Base-by-base conservation (phyloP, 2,797 vertebrate genomes). In the Champsocephalus gunnari region DNA sequence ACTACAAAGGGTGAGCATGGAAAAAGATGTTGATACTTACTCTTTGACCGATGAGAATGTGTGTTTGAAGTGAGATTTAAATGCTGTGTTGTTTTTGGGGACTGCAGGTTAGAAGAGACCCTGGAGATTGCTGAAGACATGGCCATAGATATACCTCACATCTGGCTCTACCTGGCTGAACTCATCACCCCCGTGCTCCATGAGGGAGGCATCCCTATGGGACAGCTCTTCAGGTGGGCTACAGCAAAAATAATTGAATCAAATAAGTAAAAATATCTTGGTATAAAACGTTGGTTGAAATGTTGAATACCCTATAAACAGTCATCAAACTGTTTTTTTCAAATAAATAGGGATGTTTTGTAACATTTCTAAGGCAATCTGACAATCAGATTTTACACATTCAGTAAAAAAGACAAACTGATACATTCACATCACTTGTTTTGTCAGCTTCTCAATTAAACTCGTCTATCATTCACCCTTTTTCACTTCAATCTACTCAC, bases 131-230 rank as follows among this genome's bases (percentile, higher is more conserved):
- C 96, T 0, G 98, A 99, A 64, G 98, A 99, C 89, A 99, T 97
- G 95, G 98, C 97, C 86, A 99, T 99, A 19, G 98, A 99, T 81
- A 98, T 99, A 88, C 98, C 98, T 3, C 98, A 99, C 59, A 98
- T 99, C 86, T 99, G 98, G 98, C 95, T 97, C 55, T 99, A 99
- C 94, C 83, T 99, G 88, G 97, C 96, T 0, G 98, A 99, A 90
- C 94, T 99, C 54, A 95, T 98, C 76, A 95, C 95, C 4, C 98
- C 98, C 32, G 95, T 99, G 89, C 92, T 99, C 71, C 96, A 95
- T 60, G 98, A 99, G 53, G 97, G 95, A 64, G 97, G 97, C 62
- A 96, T 99, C 71, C 94, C 96, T 58, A 97, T 99, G 96, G 96
- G 95, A 77, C 95, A 95, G 68, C 94, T 99, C 38, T 99, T 99